These are phyloP conservation scores for Acropternis orthonyx DNA, from an alignment of 2,797 vertebrate genomes.

Conservation along the genomic window DNA sequence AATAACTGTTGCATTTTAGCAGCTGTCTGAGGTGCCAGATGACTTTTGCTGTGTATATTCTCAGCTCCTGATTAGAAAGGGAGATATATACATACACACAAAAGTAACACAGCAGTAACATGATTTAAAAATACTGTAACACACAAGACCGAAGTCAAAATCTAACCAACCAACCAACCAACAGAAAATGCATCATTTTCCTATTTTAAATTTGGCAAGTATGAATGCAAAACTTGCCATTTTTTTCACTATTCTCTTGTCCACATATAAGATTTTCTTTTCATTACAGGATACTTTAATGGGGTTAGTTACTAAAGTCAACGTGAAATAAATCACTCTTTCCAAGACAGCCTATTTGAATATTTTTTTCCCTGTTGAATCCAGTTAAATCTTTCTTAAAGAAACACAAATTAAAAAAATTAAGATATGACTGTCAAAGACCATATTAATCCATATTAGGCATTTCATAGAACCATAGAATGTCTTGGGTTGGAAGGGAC, in stretches of 20 bases:
- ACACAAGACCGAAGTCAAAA: background rate
- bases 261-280: background rate
- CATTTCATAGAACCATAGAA: background rate
- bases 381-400: background rate
- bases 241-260: background rate
- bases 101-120: background rate
- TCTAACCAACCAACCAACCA: background rate
- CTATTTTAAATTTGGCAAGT: background rate
- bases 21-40: background rate
- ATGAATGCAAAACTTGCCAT: background rate
- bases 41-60: background rate
- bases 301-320: background rate
- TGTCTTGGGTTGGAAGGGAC: background rate
- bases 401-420: no score
- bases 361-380: background rate
- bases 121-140: background rate
- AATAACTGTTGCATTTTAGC: background rate
- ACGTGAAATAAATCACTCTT: background rate
- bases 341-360: background rate
- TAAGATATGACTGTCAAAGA: background rate
- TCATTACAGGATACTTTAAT: background rate
- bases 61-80: background rate
- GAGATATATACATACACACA: background rate
- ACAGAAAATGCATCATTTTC: background rate
- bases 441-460: background rate